Conservation (phyloP, 2,888 invertebrate species). For the Lamellibrachia columna region DNA sequence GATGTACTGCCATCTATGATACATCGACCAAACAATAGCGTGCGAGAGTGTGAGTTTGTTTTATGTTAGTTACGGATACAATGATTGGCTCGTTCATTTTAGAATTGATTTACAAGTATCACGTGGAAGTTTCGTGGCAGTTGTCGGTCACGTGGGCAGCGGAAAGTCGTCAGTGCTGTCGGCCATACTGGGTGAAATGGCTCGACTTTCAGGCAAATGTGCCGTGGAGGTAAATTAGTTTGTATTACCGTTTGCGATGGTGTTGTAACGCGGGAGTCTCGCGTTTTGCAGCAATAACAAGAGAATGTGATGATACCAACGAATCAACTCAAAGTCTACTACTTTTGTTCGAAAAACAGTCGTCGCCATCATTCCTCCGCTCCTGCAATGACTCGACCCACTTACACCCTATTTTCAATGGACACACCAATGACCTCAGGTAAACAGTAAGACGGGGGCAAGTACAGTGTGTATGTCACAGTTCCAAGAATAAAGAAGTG, state of each 20-base stretch:
- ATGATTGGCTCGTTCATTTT: constrained; percentile 31
- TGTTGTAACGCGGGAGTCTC: not conserved
- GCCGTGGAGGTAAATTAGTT: no score
- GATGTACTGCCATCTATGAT: not conserved
- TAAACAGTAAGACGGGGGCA: no score
- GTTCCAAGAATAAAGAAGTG: no score
- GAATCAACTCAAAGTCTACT: not conserved
- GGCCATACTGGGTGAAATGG: no score
- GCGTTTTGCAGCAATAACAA: not conserved
- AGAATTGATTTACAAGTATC: constrained; percentile 81
- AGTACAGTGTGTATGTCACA: no score
- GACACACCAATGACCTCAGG: no score
- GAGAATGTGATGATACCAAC: not conserved
- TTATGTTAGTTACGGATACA: not conserved
- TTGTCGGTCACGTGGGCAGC: no score
- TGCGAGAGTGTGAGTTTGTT: not conserved
- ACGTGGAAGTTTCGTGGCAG: constrained; percentile 78
- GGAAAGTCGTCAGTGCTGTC: no score
- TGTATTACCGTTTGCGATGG: no score
- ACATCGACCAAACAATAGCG: not conserved
- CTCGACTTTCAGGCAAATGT: no score
- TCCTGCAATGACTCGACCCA: no score
- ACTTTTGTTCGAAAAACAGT: not conserved
- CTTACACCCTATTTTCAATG: no score
- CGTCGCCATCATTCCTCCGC: not conserved